A percentile compares a stretch with the other conserved stretches of the same genome.
Conservation (phyloP, 2,888 invertebrate genomes). For the Geophilus truncorum region DNA sequence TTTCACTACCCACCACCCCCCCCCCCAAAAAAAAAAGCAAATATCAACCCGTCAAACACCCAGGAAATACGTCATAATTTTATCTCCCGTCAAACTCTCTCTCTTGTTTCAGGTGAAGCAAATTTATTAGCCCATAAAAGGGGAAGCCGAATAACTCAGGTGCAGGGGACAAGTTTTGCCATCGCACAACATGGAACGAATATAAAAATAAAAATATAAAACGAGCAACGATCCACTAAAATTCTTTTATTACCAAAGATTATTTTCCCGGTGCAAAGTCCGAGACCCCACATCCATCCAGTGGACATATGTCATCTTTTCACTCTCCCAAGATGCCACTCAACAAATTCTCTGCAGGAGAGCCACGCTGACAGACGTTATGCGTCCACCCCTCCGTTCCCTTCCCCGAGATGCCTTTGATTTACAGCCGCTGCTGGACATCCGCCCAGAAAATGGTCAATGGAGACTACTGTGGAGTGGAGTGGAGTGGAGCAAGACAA, state of each 20-base stretch:
- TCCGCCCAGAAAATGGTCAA: slow-evolving; percentile 15
- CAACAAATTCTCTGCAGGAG: slow-evolving; percentile 14
- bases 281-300: slow-evolving; percentile 7
- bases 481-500: background rate
- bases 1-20: too few species aligned
- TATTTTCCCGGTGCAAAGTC: background rate
- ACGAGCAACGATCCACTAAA: background rate
- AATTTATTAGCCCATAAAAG: background rate
- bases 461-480: slow-evolving; percentile 15
- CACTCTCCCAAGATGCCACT: slow-evolving; percentile 14
- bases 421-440: slow-evolving; percentile 10
- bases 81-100: background rate
- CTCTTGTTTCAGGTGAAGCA: background rate
- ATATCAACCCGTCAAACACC: too few species aligned
- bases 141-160: background rate
- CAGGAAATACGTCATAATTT: background rate
- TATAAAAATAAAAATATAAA: slow-evolving; percentile 11
- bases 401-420: slow-evolving; percentile 1
- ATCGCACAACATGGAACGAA: background rate
- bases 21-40: background rate
- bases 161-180: background rate
- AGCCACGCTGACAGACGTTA: background rate
- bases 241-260: slow-evolving; percentile 14
- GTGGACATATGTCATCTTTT: slow-evolving; percentile 17
- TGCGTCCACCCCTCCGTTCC: background rate